Percentiles rank a stretch among this genome's conserved stretches.
These are phyloP conservation scores for Aelia acuminata DNA, from an alignment of 2,888 invertebrate species.

Conservation along the genomic window DNA sequence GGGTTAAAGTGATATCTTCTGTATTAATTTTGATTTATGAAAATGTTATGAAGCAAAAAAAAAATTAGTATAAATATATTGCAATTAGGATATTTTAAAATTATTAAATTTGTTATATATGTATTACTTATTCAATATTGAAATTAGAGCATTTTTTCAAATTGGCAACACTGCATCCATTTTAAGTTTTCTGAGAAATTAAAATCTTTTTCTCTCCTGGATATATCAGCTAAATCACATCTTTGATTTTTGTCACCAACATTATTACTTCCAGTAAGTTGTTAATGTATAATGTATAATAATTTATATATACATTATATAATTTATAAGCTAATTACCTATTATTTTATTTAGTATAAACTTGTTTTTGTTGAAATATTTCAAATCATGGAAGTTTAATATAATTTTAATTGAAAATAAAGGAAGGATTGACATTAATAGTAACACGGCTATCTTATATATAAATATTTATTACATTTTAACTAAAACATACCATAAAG, in stretches of 20 bases:
- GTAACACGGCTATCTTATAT: slow-evolving; percentile 53
- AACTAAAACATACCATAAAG: slow-evolving; percentile 61
- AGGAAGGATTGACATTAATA: background rate
- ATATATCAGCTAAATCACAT: background rate
- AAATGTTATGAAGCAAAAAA: too few species aligned
- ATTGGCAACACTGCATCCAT: background rate
- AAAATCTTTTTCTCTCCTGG: background rate
- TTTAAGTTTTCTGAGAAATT: background rate
- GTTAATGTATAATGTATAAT: background rate
- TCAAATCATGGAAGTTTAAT: background rate
- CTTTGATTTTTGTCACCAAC: background rate
- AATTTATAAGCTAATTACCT: background rate
- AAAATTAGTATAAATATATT: too few species aligned
- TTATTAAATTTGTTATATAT: too few species aligned
- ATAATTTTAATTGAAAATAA: background rate
- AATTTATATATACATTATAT: too few species aligned
- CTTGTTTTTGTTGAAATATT: background rate
- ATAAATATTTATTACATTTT: slow-evolving; percentile 60
- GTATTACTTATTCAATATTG: background rate
- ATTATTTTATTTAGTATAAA: background rate
- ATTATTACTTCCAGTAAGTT: background rate
- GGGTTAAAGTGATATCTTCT: too few species aligned
- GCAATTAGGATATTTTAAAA: too few species aligned
- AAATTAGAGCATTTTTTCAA: background rate
- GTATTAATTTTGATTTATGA: too few species aligned